Conservation (phyloP, 2,797 vertebrate species). For the Spinibarbus caldwelli region DNA sequence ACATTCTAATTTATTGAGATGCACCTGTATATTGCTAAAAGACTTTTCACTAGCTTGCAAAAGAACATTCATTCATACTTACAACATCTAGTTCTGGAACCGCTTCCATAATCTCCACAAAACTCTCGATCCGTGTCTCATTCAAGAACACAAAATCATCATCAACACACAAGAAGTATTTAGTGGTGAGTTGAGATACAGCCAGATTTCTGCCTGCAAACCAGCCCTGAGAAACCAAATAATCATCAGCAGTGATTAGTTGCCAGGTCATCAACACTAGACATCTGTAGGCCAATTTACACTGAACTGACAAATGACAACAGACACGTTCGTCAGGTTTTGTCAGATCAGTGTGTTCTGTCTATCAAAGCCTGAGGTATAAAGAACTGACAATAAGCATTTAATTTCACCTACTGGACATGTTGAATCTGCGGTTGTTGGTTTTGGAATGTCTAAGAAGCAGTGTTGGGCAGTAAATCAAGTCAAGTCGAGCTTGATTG, state of each 20-base stretch:
- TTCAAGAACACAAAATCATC: conserved; percentile 77
- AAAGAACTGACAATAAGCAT: neutral
- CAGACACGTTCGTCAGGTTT: neutral
- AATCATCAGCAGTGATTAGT: conserved; percentile 74
- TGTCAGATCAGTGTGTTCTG: neutral
- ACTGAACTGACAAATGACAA: neutral
- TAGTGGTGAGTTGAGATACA: conserved; percentile 77
- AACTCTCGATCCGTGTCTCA: conserved; percentile 73
- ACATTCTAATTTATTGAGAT: too few species aligned
- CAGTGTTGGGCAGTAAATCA: too few species aligned
- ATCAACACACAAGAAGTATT: conserved; percentile 83
- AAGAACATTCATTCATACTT: conserved; percentile 49
- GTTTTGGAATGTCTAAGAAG: neutral
- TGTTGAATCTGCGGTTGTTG: neutral
- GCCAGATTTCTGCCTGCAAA: conserved; percentile 60
- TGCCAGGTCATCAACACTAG: neutral
- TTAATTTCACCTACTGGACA: neutral
- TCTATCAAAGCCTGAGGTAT: neutral
- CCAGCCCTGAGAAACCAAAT: conserved; percentile 63
- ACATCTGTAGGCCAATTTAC: neutral
- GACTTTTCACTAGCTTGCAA: neutral
- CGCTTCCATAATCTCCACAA: conserved; percentile 76
- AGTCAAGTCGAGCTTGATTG: too few species aligned
- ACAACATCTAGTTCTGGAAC: conserved; percentile 77
- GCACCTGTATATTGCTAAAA: neutral